Evolutionary conservation across 2,888 invertebrate genomes (phyloP).

Genomic region (Sinelater perroti): DNA sequence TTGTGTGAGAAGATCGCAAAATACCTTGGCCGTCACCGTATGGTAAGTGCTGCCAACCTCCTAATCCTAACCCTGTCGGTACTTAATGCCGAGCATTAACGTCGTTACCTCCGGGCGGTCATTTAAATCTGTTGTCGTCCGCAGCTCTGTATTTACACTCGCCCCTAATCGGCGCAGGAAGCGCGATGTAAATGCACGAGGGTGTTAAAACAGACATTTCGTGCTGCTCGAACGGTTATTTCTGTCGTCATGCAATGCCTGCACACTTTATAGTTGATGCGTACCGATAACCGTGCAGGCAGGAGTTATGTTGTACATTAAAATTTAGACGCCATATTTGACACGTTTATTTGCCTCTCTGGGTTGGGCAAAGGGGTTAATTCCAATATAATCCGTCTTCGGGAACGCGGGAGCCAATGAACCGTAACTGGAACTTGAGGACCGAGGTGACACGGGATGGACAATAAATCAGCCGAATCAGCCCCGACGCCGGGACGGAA

Average conservation of each 20-base stretch:
- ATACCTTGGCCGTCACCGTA: conserved; percentile 52
- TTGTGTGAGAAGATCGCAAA: conserved; percentile 53
- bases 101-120: conserved; percentile 3
- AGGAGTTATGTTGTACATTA: conserved; percentile 16
- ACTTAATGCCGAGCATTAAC: too few relatives aligned
- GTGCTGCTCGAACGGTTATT: conserved; percentile 26
- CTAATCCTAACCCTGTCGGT: not conserved
- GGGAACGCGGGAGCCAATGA: not conserved
- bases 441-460: too few relatives aligned
- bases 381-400: conserved; percentile 9
- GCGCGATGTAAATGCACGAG: conserved; percentile 27
- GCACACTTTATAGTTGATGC: conserved; percentile 20
- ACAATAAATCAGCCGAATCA: too few relatives aligned
- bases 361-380: too few relatives aligned
- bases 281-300: conserved; percentile 13
- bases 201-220: conserved; percentile 31
- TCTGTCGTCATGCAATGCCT: conserved; percentile 23
- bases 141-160: conserved; percentile 15
- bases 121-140: conserved; percentile 25
- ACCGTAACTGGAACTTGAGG: not conserved
- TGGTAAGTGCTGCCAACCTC: conserved; percentile 62
- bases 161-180: conserved; percentile 17
- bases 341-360: conserved; percentile 22
- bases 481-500: too few relatives aligned
- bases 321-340: conserved; percentile 21